Evolutionary conservation across 2,113 vertebrate species (phyloP), one percentile per base, ranked within the genome.

Genomic region (Takifugu flavidus): DNA sequence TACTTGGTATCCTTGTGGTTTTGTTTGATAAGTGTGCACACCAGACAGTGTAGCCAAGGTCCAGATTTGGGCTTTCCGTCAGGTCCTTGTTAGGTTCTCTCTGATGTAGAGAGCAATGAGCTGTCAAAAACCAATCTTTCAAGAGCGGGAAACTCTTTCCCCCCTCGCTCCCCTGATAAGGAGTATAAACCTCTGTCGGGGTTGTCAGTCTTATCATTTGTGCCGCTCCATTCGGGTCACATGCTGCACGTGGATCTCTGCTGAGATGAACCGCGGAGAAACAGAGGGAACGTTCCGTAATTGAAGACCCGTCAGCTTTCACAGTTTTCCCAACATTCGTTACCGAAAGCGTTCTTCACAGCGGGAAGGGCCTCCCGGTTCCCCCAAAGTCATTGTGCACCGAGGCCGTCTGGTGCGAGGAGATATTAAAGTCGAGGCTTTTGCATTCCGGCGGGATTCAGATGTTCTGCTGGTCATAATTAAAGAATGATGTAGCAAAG

Each of bases 351-450:
- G 56, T 56, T 34, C 57, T 52, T 69, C 57, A 56, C 53, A 59
- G 67, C 62, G 54, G 49, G 74, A 55, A 51, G n/a, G 29, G 53
- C 69, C 60, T 57, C 78, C 67, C 74, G 66, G 56, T 67, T 63
- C 69, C 77, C 84, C 79, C 72, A 1, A 75, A 84, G 82, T 70
- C 78, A 78, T 79, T 79, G 54, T 74, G 60, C 64, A 74, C 58
- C 58, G 53, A 53, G 80, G 72, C 55, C 59, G 56, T 47, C 80
- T 77, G 72, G 12, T 59, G 49, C 49, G 52, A 74, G n/a, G 70
- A 72, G 82, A 86, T 73, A 82, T 46, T 20, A 78, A 49, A 68
- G 59, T 62, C 28, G 54, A 26, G 47, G 67, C 61, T 56, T 76
- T 54, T 27, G 43, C 80, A 65, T 29, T 62, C 57, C 56, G 56